A percentile compares a stretch with the other conserved stretches of the same genome.
Evolutionary conservation across 2,888 invertebrate genomes (phyloP).

Genomic region (Chirona hameri): DNA sequence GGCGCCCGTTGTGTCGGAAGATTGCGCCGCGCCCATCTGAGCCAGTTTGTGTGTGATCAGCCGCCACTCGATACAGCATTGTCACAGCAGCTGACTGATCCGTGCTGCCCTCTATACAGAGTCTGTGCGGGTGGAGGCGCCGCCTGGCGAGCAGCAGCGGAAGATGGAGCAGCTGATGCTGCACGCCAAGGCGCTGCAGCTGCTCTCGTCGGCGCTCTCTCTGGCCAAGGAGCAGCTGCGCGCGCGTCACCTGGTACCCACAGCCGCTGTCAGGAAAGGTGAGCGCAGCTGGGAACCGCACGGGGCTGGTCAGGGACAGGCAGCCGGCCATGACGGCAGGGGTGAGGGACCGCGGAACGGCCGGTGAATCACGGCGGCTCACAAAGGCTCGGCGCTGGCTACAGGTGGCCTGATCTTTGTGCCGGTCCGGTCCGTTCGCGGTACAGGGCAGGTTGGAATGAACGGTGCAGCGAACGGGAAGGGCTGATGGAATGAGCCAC

Average conservation of each 20-base stretch:
- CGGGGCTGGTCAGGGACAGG: too few relatives aligned
- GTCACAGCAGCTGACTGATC: background rate
- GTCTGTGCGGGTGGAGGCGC: conserved; percentile 32
- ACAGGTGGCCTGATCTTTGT: too few relatives aligned
- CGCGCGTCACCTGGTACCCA: conserved; percentile 79
- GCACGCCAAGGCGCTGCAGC: conserved; percentile 83
- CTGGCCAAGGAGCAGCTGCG: conserved; percentile 83
- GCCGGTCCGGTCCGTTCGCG: too few relatives aligned
- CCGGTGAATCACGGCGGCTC: too few relatives aligned
- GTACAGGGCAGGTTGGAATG: too few relatives aligned
- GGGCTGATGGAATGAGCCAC: too few relatives aligned
- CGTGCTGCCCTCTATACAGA: background rate
- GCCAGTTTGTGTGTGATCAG: too few relatives aligned
- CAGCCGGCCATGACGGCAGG: too few relatives aligned
- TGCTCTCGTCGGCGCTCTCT: conserved; percentile 89
- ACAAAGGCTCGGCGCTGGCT: too few relatives aligned
- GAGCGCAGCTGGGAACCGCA: conserved; percentile 41
- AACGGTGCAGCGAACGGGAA: too few relatives aligned
- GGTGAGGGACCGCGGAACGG: too few relatives aligned
- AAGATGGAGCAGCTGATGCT: conserved; percentile 78
- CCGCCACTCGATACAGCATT: too few relatives aligned
- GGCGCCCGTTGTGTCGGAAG: background rate
- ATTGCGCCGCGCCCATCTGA: background rate
- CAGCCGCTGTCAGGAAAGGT: conserved; percentile 87
- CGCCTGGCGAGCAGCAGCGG: conserved; percentile 45